These are phyloP conservation scores for Mionectes macconnelli DNA, from an alignment of 2,113 vertebrate species.

Conservation along the genomic window DNA sequence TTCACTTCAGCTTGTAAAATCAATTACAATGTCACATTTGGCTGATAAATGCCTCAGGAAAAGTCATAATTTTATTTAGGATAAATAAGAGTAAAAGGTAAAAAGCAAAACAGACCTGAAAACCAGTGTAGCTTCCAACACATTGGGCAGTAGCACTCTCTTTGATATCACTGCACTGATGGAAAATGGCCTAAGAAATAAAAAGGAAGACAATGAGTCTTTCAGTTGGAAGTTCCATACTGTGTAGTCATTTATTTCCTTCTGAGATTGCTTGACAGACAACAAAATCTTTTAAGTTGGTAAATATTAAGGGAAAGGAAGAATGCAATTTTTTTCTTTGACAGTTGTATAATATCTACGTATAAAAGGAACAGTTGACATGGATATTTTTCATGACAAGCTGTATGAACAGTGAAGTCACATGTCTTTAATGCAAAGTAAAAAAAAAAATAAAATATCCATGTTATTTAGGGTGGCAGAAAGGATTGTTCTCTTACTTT, in stretches of 20 bases:
- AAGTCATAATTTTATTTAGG: neutral
- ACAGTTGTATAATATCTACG: slow-evolving; percentile 3
- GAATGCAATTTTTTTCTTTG: neutral
- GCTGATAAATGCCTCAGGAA: neutral
- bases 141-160: neutral
- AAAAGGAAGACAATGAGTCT: neutral
- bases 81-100: neutral
- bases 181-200: neutral
- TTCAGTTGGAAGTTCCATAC: neutral
- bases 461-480: neutral
- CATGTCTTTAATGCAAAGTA: neutral
- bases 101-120: neutral
- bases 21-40: neutral
- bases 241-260: slow-evolving; percentile 3
- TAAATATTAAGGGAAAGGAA: slow-evolving; percentile 53
- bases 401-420: neutral
- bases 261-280: slow-evolving; percentile 1
- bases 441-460: neutral
- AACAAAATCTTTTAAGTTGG: slow-evolving; percentile 29
- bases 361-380: slow-evolving; percentile 1
- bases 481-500: neutral
- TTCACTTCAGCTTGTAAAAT: neutral
- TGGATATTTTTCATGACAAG: slow-evolving; percentile 35
- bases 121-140: neutral
- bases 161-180: slow-evolving; percentile 10